These are phyloP conservation scores for Cacoxenus indagator DNA, from an alignment of 2,888 invertebrate genomes.

Conservation along the genomic window DNA sequence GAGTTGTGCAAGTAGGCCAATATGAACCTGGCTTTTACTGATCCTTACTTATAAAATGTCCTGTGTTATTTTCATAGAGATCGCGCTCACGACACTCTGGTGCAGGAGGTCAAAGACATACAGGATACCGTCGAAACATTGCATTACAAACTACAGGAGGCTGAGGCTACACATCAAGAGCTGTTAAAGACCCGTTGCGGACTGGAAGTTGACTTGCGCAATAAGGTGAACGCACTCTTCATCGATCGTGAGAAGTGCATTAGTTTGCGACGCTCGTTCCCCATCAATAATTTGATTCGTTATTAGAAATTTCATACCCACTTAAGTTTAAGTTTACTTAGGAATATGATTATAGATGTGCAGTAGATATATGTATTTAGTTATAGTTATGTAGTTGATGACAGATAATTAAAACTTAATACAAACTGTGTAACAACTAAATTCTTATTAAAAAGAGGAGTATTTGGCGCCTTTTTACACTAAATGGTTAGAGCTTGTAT, in stretches of 20 bases:
- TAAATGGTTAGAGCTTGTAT: too few species aligned
- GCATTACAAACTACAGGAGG: conserved; percentile 85
- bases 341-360: too few species aligned
- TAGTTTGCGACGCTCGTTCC: conserved; percentile 91
- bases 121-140: conserved; percentile 85
- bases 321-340: too few species aligned
- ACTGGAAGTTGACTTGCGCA: conserved; percentile 87
- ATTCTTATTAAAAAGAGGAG: too few species aligned
- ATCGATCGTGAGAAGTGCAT: conserved; percentile 96
- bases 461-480: too few species aligned
- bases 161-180: conserved; percentile 88
- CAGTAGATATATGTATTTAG: too few species aligned
- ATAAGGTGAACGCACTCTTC: conserved; percentile 90
- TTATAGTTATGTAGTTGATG: too few species aligned
- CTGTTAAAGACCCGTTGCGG: conserved; percentile 85
- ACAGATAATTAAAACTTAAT: too few species aligned
- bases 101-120: conserved; percentile 88
- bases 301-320: conserved; percentile 62
- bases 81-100: conserved; percentile 73
- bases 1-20: conserved; percentile 91
- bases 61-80: conserved; percentile 51
- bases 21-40: not conserved
- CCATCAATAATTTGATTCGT: conserved; percentile 86
- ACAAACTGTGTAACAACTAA: too few species aligned
- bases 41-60: not conserved